Evolutionary conservation across 2,113 vertebrate species (phyloP), one percentile per base, ranked within the genome.

Genomic region (Indicator maculatus): DNA sequence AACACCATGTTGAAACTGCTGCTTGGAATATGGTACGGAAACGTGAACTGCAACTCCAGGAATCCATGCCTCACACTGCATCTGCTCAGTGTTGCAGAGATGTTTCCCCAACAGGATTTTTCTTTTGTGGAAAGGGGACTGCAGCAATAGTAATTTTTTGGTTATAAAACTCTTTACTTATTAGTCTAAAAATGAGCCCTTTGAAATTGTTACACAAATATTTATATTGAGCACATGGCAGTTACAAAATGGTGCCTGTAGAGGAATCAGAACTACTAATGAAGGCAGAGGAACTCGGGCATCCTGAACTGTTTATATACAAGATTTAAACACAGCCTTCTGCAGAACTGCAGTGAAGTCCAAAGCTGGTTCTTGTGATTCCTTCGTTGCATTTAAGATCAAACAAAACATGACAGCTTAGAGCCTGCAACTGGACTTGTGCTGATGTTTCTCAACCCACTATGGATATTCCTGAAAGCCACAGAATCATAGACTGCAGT

Each of bases 1-100:
- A 95, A 73, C 33, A 64, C 14, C 26, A 36, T 17, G 59, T 72
- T 89, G 81, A 72, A 95, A 93, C 59, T 91, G 81, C 63, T 82
- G 66, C 89, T 56, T 71, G 77, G 44, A 86, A 26, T n/a, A 71
- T 61, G 9, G 7, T 47, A 92, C 24, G 39, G 63, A 93, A 88
- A 93, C 93, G 59, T 59, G 23, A 75, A 81, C 65, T 69, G 61
- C 39, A 74, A 26, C 59, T 93, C 36, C 82, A 93, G 66, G 45
- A 89, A 84, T 24, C 52, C 9, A 7, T 8, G 30, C 58, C 18
- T 90, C 65, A 81, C 6, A 4, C 47, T 73, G 9, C 59, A 47
- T 61, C 66, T 84, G 26, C 24, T 63, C 58, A 85, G 6, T 66
- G 70, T 65, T 90, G 61, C 33, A 64, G 9, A 20, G 45, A 78